A percentile compares a stretch with the other conserved stretches of the same genome.
Evolutionary conservation across 2,113 vertebrate genomes (phyloP).

Genomic region (Sakesphorus luctuosus): DNA sequence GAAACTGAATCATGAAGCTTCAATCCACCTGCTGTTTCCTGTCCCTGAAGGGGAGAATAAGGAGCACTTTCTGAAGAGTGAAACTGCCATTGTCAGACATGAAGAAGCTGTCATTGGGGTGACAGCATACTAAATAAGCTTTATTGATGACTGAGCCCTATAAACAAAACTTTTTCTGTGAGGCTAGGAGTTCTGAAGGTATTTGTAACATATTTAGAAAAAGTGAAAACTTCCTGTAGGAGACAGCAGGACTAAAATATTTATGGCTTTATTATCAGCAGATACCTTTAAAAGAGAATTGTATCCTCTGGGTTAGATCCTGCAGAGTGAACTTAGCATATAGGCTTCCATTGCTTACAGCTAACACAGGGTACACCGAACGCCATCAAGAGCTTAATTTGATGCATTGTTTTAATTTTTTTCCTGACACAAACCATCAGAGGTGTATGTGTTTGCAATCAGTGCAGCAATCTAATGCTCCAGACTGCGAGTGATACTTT

Average conservation of each 20-base stretch:
- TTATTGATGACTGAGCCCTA: neutral
- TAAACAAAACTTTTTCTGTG: neutral
- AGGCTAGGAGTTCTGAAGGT: neutral
- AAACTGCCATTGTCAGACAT: rapidly evolving
- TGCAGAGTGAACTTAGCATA: neutral
- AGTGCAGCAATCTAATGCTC: neutral
- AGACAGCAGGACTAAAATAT: neutral
- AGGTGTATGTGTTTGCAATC: neutral
- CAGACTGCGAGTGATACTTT: rapidly evolving
- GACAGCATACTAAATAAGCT: neutral
- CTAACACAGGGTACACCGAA: neutral
- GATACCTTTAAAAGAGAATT: neutral
- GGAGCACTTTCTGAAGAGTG: neutral
- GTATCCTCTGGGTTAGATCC: neutral
- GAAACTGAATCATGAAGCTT: neutral
- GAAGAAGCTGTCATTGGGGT: neutral
- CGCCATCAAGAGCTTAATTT: neutral
- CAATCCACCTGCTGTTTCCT: neutral
- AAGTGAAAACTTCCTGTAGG: neutral
- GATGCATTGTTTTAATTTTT: conserved; percentile 35
- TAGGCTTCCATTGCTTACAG: neutral
- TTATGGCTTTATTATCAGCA: neutral
- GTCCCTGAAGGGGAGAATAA: neutral
- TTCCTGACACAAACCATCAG: neutral
- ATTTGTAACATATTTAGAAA: neutral